Conservation (phyloP, 2,888 invertebrate species). For the Nematopogon swammerdamellus region DNA sequence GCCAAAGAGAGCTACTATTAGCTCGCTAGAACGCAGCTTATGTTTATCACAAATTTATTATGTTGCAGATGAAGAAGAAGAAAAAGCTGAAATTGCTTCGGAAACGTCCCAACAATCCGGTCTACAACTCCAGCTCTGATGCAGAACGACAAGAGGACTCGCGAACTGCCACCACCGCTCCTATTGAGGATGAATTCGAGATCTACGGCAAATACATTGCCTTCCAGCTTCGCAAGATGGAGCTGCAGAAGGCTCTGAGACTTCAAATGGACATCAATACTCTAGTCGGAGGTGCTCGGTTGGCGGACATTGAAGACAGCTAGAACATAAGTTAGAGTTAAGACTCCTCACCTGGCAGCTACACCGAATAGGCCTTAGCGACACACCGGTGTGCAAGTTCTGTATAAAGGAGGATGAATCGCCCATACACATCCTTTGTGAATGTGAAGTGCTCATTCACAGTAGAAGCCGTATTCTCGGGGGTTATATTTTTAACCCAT, state of each 20-base stretch:
- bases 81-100: neutral
- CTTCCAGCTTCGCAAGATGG: constrained; percentile 38
- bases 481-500: too few species aligned
- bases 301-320: constrained; percentile 20
- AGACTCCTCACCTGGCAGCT: too few species aligned
- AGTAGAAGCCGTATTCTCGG: too few species aligned
- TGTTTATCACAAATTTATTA: too few species aligned
- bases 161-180: constrained; percentile 10
- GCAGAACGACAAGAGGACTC: neutral
- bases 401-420: too few species aligned
- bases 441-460: too few species aligned
- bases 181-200: constrained; percentile 50
- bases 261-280: constrained; percentile 40
- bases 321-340: too few species aligned
- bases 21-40: too few species aligned
- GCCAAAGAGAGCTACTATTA: too few species aligned
- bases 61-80: neutral
- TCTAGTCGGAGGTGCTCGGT: constrained; percentile 36
- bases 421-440: too few species aligned
- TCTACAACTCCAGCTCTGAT: neutral
- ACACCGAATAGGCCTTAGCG: too few species aligned
- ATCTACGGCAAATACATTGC: constrained; percentile 46
- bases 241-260: constrained; percentile 31
- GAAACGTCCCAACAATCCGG: neutral
- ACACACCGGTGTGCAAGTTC: too few species aligned